Evolutionary conservation across 53 echinoderm and acorn worm species (phyloP).

Genomic region (Hippasteria phrygiana): DNA sequence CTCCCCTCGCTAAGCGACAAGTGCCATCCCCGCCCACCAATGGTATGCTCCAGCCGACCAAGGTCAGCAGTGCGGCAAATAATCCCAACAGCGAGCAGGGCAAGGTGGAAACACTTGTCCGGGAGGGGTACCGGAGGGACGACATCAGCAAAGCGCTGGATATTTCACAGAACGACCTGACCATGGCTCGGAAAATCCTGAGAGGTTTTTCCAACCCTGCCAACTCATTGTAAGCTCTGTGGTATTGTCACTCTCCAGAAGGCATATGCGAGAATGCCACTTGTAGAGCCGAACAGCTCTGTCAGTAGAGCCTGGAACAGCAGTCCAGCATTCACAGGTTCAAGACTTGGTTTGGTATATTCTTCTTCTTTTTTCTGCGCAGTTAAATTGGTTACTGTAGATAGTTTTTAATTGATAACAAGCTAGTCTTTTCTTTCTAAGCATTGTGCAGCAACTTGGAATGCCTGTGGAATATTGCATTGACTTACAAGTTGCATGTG

Average conservation of each 20-base stretch:
- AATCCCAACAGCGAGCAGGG: constrained; percentile 59
- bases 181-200: constrained; percentile 88
- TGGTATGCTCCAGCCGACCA: constrained; percentile 25
- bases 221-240: not conserved
- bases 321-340: too few species aligned
- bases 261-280: not conserved
- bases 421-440: too few species aligned
- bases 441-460: too few species aligned
- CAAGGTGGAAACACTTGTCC: constrained; percentile 68
- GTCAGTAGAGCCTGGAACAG: not conserved
- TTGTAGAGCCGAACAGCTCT: not conserved
- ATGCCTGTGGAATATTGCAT: too few species aligned
- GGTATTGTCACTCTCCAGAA: not conserved
- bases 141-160: constrained; percentile 88
- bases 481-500: too few species aligned
- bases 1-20: constrained; percentile 35
- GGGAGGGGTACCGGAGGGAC: constrained; percentile 83
- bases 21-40: constrained; percentile 58
- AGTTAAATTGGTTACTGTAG: too few species aligned
- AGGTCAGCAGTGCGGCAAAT: constrained; percentile 41
- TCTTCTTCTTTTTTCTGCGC: too few species aligned
- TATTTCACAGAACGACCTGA: constrained; percentile 88
- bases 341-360: too few species aligned
- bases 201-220: constrained; percentile 70
- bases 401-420: too few species aligned